Base-by-base conservation (phyloP, 23 tunicate genomes). In the Styela plicata region DNA sequence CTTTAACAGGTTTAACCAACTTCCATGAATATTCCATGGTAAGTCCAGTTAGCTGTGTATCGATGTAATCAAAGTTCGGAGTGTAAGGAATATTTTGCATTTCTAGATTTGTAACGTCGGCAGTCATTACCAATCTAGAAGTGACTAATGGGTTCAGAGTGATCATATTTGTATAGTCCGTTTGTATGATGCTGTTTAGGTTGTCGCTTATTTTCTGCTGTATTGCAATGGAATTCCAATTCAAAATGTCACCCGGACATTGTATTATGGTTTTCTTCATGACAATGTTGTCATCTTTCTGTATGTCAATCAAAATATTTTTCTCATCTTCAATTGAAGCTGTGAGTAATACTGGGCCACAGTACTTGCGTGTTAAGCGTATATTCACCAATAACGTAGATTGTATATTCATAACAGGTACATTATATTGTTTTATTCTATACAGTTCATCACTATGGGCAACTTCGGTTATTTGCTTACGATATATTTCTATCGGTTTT, bases 191-290 rank as follows among this genome's bases (percentile, higher is more conserved):
- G 0, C 18, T 17, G 16, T 18, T 18, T 25, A 67, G 18, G 0
- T 18, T 17, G 16, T 29, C n/a, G 22, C 18, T 27, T 25, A 16
- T 13, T 67, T 25, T 29, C 22, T 67, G 16, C 22, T 67, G n/a
- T 17, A 67, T 29, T 67, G 30, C 22, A 27, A 67, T 67, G 13
- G 31, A 25, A 1, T 1, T 17, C 1, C 21, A 76, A 2, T 7
- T 27, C n/a, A 76, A 24, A 22, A 76, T 22, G 26, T 76, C 81
- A n/a, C 81, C 81, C 0, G 81, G 81, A 44, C 81, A 76, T 2
- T 21, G 27, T 10, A 76, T 5, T 17, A 44, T 44, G 28, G 53
- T 0, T 5, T 44, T 53, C 26, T 44, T 20, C 22, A 24, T 24
- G 27, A 44, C 21, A 16, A 18, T 17, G 53, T 76, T 76, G 44